These are phyloP conservation scores for Gymnocephalus cernua DNA, from an alignment of 2,113 vertebrate species.

Conservation along the genomic window DNA sequence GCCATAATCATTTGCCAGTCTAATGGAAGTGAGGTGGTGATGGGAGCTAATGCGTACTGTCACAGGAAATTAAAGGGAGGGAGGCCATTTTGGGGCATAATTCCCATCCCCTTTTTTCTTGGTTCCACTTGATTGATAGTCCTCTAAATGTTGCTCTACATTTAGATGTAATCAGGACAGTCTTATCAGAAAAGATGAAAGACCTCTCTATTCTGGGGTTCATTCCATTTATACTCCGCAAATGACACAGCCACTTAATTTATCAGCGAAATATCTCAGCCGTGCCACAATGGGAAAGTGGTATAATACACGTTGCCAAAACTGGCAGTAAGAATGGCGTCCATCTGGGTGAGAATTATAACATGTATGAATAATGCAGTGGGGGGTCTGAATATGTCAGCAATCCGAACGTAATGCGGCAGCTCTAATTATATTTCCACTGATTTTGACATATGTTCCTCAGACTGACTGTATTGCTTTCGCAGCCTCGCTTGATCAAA, in stretches of 20 bases:
- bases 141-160: slow-evolving; percentile 85
- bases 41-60: slow-evolving; percentile 79
- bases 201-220: slow-evolving; percentile 85
- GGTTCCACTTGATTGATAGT: slow-evolving; percentile 83
- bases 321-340: slow-evolving; percentile 47
- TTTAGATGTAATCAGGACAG: slow-evolving; percentile 87
- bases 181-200: slow-evolving; percentile 86
- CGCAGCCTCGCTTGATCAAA: slow-evolving; percentile 53
- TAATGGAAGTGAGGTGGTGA: slow-evolving; percentile 75
- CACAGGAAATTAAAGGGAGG: slow-evolving; percentile 80
- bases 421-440: slow-evolving; percentile 63
- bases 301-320: slow-evolving; percentile 58
- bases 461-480: slow-evolving; percentile 57
- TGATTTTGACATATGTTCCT: slow-evolving; percentile 63
- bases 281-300: slow-evolving; percentile 56
- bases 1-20: slow-evolving; percentile 74
- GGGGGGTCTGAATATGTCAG: slow-evolving; percentile 37
- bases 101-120: slow-evolving; percentile 70
- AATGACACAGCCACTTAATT: slow-evolving; percentile 82
- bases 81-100: slow-evolving; percentile 77
- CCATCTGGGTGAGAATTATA: slow-evolving; percentile 66
- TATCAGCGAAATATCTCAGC: slow-evolving; percentile 75
- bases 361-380: slow-evolving; percentile 69
- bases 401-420: slow-evolving; percentile 5
- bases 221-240: slow-evolving; percentile 81